Evolutionary conservation across 2,888 invertebrate species (phyloP).

Genomic region (Busseola fusca): DNA sequence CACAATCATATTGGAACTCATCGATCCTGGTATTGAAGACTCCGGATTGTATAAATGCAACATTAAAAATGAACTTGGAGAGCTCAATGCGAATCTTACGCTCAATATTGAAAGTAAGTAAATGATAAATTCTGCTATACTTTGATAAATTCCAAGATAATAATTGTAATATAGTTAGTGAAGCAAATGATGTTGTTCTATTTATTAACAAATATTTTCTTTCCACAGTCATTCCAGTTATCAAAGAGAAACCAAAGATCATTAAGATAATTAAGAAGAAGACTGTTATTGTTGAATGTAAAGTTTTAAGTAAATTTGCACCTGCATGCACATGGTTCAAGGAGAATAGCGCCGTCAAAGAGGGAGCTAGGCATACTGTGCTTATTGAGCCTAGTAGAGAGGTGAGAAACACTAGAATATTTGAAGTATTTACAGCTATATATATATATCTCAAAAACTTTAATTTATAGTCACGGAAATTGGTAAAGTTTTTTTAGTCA

Average conservation of each 20-base stretch:
- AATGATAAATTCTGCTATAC: background rate
- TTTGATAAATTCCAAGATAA: background rate
- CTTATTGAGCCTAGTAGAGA: conserved; percentile 94
- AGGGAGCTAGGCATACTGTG: conserved; percentile 93
- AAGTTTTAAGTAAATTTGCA: conserved; percentile 97
- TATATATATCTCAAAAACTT: background rate
- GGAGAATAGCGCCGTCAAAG: conserved; percentile 93
- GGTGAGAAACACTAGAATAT: conserved; percentile 81
- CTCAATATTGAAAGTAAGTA: conserved; percentile 98
- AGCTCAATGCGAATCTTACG: conserved; percentile 98
- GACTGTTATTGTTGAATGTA: conserved; percentile 97
- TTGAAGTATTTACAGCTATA: background rate
- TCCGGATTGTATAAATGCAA: conserved; percentile 99
- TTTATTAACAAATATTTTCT: conserved; percentile 50
- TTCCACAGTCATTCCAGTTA: conserved; percentile 95
- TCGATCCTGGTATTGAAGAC: conserved; percentile 97
- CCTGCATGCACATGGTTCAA: conserved; percentile 98
- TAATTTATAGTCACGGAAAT: background rate
- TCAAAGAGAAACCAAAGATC: conserved; percentile 97
- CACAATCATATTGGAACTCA: conserved; percentile 95
- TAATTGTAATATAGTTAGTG: background rate
- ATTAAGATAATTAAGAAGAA: conserved; percentile 97
- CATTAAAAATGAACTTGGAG: conserved; percentile 98
- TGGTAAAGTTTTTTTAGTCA: background rate
- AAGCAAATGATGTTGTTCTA: background rate